These are phyloP conservation scores for Plebejus argus DNA, from an alignment of 2,888 invertebrate species.

Conservation along the genomic window DNA sequence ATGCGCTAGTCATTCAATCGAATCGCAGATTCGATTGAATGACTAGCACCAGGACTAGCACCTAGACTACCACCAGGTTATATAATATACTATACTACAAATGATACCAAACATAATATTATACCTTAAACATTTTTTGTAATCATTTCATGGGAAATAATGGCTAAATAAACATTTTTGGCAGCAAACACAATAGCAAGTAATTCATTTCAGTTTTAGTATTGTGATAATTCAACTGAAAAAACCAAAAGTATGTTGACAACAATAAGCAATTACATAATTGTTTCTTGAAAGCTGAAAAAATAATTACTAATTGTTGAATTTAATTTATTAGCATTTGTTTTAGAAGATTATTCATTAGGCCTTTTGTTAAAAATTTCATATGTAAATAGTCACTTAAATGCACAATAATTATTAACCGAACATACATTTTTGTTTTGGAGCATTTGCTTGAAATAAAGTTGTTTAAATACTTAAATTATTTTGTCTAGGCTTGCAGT, in stretches of 20 bases:
- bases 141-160: not conserved
- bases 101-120: not conserved
- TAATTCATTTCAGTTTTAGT: not conserved
- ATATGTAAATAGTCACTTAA: not conserved
- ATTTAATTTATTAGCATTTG: constrained; percentile 26
- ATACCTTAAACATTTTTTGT: not conserved
- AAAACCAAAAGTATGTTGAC: not conserved
- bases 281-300: not conserved
- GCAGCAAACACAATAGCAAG: not conserved
- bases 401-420: not conserved
- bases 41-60: too few species aligned
- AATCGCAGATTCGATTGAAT: too few species aligned
- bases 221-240: not conserved
- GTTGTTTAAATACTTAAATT: not conserved
- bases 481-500: not conserved
- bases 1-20: too few species aligned
- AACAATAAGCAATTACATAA: constrained; percentile 2
- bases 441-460: not conserved
- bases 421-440: not conserved
- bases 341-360: not conserved
- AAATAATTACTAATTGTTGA: constrained; percentile 33
- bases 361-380: not conserved
- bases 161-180: not conserved
- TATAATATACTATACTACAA: too few species aligned
- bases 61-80: too few species aligned